Conservation (phyloP, 2,797 vertebrate genomes). For the Erethizon dorsatum region DNA sequence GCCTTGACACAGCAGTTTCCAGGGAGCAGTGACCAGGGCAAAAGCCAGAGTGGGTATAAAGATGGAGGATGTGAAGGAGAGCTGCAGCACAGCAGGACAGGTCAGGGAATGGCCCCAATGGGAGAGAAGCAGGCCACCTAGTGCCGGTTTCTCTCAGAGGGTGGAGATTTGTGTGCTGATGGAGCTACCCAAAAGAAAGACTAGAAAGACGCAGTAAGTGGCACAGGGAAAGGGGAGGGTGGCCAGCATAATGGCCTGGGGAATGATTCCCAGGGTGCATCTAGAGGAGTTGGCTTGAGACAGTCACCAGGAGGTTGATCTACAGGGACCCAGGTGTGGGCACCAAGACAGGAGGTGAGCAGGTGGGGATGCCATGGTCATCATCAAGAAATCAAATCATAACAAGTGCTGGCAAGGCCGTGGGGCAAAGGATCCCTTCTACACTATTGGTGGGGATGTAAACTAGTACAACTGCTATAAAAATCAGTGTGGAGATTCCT, state of each 20-base stretch:
- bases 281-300: neutral
- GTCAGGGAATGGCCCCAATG: rapidly evolving
- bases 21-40: neutral
- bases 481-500: neutral
- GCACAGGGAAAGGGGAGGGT: neutral
- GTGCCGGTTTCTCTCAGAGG: neutral
- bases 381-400: neutral
- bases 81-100: neutral
- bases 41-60: neutral
- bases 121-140: neutral
- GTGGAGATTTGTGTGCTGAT: neutral
- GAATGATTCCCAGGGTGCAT: too few relatives aligned
- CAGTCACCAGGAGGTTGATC: neutral
- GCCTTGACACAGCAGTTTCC: neutral
- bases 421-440: neutral
- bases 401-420: neutral
- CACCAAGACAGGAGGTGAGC: neutral
- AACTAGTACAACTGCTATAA: neutral
- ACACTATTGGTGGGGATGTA: neutral
- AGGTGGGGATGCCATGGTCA: neutral
- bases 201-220: neutral
- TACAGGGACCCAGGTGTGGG: neutral
- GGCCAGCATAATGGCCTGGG: neutral
- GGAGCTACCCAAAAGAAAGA: rapidly evolving
- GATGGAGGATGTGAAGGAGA: neutral